These are phyloP conservation scores for Delphinus delphis DNA, from an alignment of 2,113 vertebrate genomes.

Conservation along the genomic window DNA sequence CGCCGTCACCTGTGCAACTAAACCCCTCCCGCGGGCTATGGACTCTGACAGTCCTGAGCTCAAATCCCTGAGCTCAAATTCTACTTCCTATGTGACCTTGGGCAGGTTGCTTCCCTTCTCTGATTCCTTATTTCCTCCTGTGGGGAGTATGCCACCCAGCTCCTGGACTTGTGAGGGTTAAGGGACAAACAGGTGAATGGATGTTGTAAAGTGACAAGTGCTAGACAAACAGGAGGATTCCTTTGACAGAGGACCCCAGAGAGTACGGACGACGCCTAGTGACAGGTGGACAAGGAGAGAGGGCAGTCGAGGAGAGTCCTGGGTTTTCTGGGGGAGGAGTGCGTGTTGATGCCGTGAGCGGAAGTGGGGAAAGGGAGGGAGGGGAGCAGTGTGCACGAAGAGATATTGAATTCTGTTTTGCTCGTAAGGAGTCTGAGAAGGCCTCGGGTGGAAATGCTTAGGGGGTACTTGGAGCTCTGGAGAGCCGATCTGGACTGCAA, in stretches of 20 bases:
- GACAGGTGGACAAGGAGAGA: neutral
- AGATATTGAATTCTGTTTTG: neutral
- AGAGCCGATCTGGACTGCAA: neutral
- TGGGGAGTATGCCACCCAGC: neutral
- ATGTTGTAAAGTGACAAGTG: neutral
- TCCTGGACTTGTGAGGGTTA: too few species aligned
- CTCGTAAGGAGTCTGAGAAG: neutral
- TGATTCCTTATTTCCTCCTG: neutral
- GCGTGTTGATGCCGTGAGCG: too few species aligned
- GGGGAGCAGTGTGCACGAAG: neutral
- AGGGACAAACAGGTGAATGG: neutral
- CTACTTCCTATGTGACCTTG: neutral
- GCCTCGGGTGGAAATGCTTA: neutral
- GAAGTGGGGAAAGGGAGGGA: neutral
- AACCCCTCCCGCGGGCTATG: rapidly evolving
- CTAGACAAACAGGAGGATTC: neutral
- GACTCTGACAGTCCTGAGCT: neutral
- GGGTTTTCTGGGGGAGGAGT: neutral
- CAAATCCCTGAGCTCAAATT: neutral
- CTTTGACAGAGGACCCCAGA: neutral
- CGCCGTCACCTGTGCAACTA: neutral
- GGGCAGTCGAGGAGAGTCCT: neutral
- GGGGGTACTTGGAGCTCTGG: neutral
- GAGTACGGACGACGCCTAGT: too few species aligned
- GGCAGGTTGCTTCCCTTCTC: neutral